Base-by-base conservation (phyloP, 1,140 invertebrate species). In the Chionoecetes opilio region DNA sequence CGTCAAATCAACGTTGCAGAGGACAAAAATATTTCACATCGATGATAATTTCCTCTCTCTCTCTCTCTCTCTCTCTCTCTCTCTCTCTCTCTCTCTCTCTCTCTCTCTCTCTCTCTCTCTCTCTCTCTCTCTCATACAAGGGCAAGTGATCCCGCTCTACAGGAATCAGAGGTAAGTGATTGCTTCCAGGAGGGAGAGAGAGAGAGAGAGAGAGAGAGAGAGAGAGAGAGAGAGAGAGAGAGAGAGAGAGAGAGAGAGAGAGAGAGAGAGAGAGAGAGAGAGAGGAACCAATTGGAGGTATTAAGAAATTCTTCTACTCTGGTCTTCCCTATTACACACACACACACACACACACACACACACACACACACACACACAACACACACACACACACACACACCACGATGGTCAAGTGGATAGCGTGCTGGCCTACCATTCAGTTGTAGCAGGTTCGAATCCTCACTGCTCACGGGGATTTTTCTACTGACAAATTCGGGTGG, bases 21-120 rank as follows among this genome's bases (percentile, higher is more conserved):
- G 46, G 46, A 53, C n/a, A n/a, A n/a, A 53, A 14, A 53, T 53
- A 53, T 53, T 53, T 53, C 21, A 53, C 46, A 17, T 53, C 11
- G 21, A 53, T 17, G 46, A 14, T 53, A 53, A 17, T n/a, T 21
- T 8, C n/a, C 63, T 75, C 63, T 75, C 63, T 75, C 63, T 75
- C 63, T 75, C 63, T 75, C 63, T 75, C 63, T 75, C 63, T 75
- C 63, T 75, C 63, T 75, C 63, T 75, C 63, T 75, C 63, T 75
- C 63, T 75, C 63, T 75, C 87, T 41, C 87, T 41, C 87, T 41
- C 87, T 38, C 87, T 89, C 35, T 38, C 87, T 41, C 87, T 41
- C 87, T 89, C 14, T 41, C 87, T 89, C 87, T 89, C 87, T 88
- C 86, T 88, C 86, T 75, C 63, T 75, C 63, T 75, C 63, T 75